Conservation (phyloP, 1,140 invertebrate species). For the Propsilocerus akamusi region DNA sequence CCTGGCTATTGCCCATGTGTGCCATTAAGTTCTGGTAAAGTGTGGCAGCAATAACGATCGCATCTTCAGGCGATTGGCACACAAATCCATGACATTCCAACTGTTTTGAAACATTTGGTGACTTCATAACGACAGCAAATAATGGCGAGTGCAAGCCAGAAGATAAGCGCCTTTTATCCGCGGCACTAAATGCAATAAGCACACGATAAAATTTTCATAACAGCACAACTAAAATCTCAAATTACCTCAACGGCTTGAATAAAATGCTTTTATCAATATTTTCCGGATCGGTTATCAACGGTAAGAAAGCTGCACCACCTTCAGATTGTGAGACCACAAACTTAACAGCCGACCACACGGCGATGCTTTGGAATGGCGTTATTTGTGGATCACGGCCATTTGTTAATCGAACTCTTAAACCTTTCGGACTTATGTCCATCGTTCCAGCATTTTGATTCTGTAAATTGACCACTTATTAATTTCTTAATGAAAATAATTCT, state of each 20-base stretch:
- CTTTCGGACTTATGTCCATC: slow-evolving; percentile 48
- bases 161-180: slow-evolving; percentile 20
- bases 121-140: slow-evolving; percentile 78
- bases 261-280: slow-evolving; percentile 51
- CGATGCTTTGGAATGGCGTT: slow-evolving; percentile 73
- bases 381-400: slow-evolving; percentile 26
- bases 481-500: no score
- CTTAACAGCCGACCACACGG: slow-evolving; percentile 76
- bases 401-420: slow-evolving; percentile 32
- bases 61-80: slow-evolving; percentile 70
- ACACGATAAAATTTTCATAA: slow-evolving; percentile 12
- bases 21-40: slow-evolving; percentile 69
- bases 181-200: slow-evolving; percentile 9
- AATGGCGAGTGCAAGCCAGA: slow-evolving; percentile 51
- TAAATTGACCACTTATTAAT: no score
- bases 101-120: slow-evolving; percentile 51
- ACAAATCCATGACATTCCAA: slow-evolving; percentile 83
- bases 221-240: slow-evolving; percentile 32
- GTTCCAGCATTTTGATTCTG: slow-evolving; percentile 24
- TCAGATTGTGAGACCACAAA: slow-evolving; percentile 40
- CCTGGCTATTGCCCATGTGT: slow-evolving; percentile 38
- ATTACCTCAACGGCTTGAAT: slow-evolving; percentile 29
- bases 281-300: slow-evolving; percentile 67
- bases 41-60: slow-evolving; percentile 75
- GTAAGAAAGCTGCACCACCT: slow-evolving; percentile 49